Conservation (phyloP, 1,140 invertebrate genomes). For the Drosophila nannoptera region DNA sequence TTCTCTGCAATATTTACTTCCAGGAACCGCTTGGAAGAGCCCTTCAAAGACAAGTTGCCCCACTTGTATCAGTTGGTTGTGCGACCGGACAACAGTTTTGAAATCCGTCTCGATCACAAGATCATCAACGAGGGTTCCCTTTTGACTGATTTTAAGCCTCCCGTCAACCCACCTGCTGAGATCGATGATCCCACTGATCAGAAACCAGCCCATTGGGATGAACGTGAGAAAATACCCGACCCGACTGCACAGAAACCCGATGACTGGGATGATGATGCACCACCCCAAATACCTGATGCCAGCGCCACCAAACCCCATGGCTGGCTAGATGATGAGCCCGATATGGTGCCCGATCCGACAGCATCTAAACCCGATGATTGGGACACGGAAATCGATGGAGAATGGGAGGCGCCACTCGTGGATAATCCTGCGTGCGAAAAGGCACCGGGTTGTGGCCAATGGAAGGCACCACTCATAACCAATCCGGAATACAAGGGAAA, state of each 20-base stretch:
- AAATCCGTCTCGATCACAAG: constrained; percentile 86
- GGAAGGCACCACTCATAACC: constrained; percentile 90
- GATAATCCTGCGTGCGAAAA: constrained; percentile 93
- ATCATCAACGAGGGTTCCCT: constrained; percentile 91
- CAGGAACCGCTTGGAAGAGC: constrained; percentile 89
- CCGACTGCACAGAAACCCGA: constrained; percentile 92
- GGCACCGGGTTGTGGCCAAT: constrained; percentile 93
- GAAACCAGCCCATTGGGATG: constrained; percentile 97
- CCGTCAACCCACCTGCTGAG: constrained; percentile 96
- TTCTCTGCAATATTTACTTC: not conserved
- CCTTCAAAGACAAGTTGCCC: constrained; percentile 96
- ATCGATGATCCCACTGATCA: constrained; percentile 96
- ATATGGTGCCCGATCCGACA: constrained; percentile 92
- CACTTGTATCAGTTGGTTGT: constrained; percentile 96
- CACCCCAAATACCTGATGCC: constrained; percentile 93
- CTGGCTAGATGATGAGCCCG: constrained; percentile 96
- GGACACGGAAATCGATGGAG: constrained; percentile 99
- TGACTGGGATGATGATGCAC: constrained; percentile 97
- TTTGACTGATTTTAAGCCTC: constrained; percentile 93
- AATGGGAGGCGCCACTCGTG: constrained; percentile 97
- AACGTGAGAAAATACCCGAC: constrained; percentile 96
- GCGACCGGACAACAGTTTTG: constrained; percentile 92
- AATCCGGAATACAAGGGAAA: constrained; percentile 96
- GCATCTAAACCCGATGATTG: constrained; percentile 95
- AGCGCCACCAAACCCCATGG: constrained; percentile 92